Conservation (phyloP, 2,888 invertebrate genomes). For the Eupithecia centaureata region DNA sequence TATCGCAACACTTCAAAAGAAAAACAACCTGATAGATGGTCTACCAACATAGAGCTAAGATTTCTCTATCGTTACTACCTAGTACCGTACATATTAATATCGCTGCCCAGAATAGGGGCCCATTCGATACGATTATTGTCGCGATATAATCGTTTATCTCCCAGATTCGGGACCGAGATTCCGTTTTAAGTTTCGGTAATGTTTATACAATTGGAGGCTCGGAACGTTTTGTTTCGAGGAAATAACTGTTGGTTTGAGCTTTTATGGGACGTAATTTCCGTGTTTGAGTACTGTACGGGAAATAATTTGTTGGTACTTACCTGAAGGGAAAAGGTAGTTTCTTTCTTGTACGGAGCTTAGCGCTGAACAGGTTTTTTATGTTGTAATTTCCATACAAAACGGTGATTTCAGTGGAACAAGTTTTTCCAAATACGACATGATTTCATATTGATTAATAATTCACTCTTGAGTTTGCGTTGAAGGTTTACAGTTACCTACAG, state of each 20-base stretch:
- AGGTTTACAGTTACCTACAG: too few relatives aligned
- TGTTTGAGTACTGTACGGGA: conserved; percentile 8
- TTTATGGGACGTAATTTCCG: conserved; percentile 9
- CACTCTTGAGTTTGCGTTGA: too few relatives aligned
- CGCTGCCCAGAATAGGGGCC: not conserved
- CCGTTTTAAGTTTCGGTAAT: conserved; percentile 15
- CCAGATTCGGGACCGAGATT: conserved; percentile 13
- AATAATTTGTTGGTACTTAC: not conserved
- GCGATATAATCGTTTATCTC: conserved; percentile 12
- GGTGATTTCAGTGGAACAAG: not conserved
- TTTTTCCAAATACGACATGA: not conserved
- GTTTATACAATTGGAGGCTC: conserved; percentile 14
- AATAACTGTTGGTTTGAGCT: conserved; percentile 11
- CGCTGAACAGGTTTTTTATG: not conserved
- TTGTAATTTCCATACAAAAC: not conserved
- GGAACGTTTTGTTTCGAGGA: conserved; percentile 9
- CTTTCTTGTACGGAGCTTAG: not conserved
- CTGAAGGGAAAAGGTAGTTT: conserved; percentile 5
- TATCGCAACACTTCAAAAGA: too few relatives aligned
- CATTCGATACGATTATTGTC: conserved; percentile 11
- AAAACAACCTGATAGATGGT: too few relatives aligned
- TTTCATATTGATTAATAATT: too few relatives aligned
- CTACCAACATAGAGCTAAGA: not conserved
- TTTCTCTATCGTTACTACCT: not conserved
- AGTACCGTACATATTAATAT: not conserved